phyloP scores from a whole-genome alignment of 2,797 vertebrate genomes.

The Anolis apletophallus region DNA sequence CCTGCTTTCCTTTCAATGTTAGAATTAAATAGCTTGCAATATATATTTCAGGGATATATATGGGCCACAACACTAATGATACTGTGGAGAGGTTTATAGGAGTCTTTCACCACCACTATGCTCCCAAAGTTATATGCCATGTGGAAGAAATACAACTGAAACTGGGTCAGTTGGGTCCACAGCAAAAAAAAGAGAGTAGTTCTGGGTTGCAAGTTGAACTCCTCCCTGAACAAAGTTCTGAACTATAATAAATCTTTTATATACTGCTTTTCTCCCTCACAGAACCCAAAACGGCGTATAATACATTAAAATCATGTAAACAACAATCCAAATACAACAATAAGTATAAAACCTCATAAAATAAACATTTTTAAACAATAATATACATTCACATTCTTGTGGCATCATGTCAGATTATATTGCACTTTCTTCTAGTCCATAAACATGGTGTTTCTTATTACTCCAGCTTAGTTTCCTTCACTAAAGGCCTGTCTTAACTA shows the following conservation, averaged over 20 bases:
- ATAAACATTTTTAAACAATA: no score
- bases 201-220: no score
- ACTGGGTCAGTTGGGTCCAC: background rate
- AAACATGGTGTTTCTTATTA: no score
- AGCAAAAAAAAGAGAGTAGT: background rate
- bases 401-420: no score
- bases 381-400: no score
- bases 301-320: no score
- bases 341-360: no score
- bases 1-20: background rate
- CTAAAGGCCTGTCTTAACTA: background rate
- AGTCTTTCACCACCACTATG: background rate
- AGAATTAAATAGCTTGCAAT: background rate
- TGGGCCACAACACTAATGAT: background rate
- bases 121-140: background rate
- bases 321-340: no score
- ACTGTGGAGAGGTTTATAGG: background rate
- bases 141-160: background rate
- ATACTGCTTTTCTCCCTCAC: no score
- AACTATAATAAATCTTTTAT: background rate
- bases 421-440: no score
- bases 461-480: no score
- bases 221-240: background rate
- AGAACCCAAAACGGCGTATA: no score
- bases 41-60: background rate